phyloP scores from a whole-genome alignment of 2,797 vertebrate species.

The Carapus acus region DNA sequence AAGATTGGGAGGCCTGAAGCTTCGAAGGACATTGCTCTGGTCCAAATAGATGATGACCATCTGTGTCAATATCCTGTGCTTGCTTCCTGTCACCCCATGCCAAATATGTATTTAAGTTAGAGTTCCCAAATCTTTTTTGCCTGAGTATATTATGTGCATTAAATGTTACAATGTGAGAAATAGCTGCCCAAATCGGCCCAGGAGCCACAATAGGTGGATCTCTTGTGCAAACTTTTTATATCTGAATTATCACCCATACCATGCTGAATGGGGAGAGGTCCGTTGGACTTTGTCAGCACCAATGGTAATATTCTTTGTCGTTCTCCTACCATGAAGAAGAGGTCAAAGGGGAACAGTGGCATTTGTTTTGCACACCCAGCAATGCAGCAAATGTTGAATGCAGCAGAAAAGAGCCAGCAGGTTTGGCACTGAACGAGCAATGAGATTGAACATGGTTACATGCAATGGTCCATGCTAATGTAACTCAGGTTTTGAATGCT shows the following conservation, averaged over 20 bases:
- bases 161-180: too few species aligned
- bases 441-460: conserved; percentile 1
- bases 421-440: not conserved
- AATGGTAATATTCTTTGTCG: not conserved
- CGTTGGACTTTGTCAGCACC: not conserved
- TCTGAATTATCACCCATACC: too few species aligned
- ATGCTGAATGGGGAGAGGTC: conserved; percentile 4
- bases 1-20: conserved; percentile 20
- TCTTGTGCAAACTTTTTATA: too few species aligned
- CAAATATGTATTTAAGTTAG: not conserved
- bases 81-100: conserved; percentile 6
- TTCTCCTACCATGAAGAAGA: not conserved
- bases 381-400: not conserved
- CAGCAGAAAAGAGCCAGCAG: conserved; percentile 1
- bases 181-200: too few species aligned
- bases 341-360: not conserved
- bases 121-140: conserved; percentile 43
- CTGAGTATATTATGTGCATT: conserved; percentile 30
- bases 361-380: conserved; percentile 29
- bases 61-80: not conserved
- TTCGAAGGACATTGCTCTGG: conserved; percentile 17
- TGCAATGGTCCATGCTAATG: conserved; percentile 6
- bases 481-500: conserved; percentile 8
- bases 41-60: conserved; percentile 13
- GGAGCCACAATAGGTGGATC: too few species aligned